Conservation (phyloP, 2,113 vertebrate species). For the Falcunculus frontatus region DNA sequence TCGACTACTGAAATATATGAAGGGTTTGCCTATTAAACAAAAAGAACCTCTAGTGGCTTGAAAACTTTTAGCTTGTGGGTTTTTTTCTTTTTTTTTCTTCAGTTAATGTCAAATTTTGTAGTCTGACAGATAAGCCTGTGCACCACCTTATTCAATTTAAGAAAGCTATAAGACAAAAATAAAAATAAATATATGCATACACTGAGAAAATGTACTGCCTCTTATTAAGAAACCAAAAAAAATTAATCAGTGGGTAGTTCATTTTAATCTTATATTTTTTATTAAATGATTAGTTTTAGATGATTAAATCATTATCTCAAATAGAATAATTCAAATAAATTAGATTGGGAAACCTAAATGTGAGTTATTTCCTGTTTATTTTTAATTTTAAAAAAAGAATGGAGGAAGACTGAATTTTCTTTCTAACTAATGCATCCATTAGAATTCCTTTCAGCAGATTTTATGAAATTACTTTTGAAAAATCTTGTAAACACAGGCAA, state of each 20-base stretch:
- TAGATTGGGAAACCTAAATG: neutral
- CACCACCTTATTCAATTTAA: neutral
- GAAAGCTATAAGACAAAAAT: neutral
- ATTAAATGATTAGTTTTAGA: neutral
- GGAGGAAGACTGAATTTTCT: neutral
- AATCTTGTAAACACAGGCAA: neutral
- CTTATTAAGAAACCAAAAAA: neutral
- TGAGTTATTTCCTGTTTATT: neutral
- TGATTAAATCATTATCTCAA: neutral
- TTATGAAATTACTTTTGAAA: neutral
- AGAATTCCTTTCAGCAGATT: neutral
- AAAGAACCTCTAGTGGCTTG: neutral
- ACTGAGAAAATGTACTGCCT: neutral
- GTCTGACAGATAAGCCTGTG: neutral
- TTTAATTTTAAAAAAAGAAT: neutral
- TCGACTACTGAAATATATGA: neutral
- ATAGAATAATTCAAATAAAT: neutral
- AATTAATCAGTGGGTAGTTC: neutral
- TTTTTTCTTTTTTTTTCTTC: neutral
- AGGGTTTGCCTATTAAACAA: neutral
- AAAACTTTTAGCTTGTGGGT: fast-evolving
- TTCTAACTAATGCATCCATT: neutral
- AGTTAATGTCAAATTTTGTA: neutral
- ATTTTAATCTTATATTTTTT: neutral
- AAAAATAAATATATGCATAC: neutral